Conservation (phyloP, 1,140 invertebrate genomes). For the Sitodiplosis mosellana region DNA sequence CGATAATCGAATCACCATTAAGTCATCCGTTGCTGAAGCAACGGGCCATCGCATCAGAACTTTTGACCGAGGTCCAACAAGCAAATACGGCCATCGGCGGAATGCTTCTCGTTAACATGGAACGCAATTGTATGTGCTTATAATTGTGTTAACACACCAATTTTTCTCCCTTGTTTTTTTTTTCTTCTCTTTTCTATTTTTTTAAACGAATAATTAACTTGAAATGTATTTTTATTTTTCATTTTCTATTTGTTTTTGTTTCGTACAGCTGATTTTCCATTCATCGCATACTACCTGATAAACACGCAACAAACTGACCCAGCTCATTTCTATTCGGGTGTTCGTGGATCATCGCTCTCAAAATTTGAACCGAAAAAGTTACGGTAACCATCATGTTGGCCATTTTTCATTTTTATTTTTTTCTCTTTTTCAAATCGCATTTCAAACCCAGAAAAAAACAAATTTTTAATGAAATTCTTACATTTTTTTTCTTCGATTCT, state of each 20-base stretch:
- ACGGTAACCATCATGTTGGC: slow-evolving; percentile 10
- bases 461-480: too few species aligned
- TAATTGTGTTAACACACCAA: background rate
- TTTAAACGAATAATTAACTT: slow-evolving; percentile 10
- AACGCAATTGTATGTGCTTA: slow-evolving; percentile 46
- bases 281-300: slow-evolving; percentile 77
- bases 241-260: slow-evolving; percentile 7
- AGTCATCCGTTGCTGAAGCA: slow-evolving; percentile 55
- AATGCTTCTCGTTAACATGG: slow-evolving; percentile 74
- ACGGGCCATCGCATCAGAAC: slow-evolving; percentile 51
- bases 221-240: background rate
- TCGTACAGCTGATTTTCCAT: slow-evolving; percentile 64
- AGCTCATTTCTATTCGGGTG: slow-evolving; percentile 61
- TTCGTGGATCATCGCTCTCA: slow-evolving; percentile 54
- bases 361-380: slow-evolving; percentile 58
- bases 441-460: background rate
- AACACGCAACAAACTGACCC: slow-evolving; percentile 71
- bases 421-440: background rate
- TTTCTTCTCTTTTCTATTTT: slow-evolving; percentile 9
- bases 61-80: slow-evolving; percentile 50
- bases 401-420: background rate
- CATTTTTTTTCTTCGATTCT: background rate
- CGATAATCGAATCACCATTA: slow-evolving; percentile 61
- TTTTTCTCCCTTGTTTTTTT: slow-evolving; percentile 1
- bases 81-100: slow-evolving; percentile 53